These are phyloP conservation scores for Callinectes sapidus DNA, from an alignment of 2,888 invertebrate species.

Conservation along the genomic window DNA sequence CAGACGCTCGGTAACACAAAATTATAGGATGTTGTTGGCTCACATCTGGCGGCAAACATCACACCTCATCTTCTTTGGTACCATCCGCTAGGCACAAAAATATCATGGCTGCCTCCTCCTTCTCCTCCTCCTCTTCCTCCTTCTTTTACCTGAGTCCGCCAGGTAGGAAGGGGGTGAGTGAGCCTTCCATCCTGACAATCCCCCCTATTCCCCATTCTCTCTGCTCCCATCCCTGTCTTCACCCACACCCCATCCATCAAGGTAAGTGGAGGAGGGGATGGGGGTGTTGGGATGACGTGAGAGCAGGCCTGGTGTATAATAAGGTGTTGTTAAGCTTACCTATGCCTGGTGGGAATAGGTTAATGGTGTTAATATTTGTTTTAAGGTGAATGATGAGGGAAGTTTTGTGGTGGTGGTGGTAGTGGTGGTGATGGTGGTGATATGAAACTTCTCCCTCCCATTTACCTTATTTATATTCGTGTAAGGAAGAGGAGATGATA, in stretches of 20 bases:
- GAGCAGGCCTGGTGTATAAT: background rate
- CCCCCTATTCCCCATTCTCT: background rate
- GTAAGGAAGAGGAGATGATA: background rate
- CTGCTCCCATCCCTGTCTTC: background rate
- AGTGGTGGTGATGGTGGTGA: background rate
- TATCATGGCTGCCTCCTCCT: constrained; percentile 17
- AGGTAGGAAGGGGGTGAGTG: constrained; percentile 33
- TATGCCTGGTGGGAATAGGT: background rate
- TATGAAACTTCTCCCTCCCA: background rate
- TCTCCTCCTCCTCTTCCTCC: background rate
- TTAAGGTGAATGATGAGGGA: background rate
- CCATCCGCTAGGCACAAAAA: background rate
- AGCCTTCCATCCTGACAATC: background rate
- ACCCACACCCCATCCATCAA: background rate
- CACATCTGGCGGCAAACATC: constrained; percentile 50
- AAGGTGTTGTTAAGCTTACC: constrained; percentile 15
- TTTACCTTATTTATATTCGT: background rate
- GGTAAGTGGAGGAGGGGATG: background rate
- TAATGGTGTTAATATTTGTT: background rate
- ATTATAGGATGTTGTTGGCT: constrained; percentile 48
- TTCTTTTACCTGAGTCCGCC: background rate
- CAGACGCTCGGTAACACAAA: constrained; percentile 10
- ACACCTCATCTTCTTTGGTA: constrained; percentile 38
- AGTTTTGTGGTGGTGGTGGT: background rate
- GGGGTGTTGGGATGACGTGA: background rate